Conservation (phyloP, 35 echinoderm and acorn worm genomes). For the Acanthaster planci region DNA sequence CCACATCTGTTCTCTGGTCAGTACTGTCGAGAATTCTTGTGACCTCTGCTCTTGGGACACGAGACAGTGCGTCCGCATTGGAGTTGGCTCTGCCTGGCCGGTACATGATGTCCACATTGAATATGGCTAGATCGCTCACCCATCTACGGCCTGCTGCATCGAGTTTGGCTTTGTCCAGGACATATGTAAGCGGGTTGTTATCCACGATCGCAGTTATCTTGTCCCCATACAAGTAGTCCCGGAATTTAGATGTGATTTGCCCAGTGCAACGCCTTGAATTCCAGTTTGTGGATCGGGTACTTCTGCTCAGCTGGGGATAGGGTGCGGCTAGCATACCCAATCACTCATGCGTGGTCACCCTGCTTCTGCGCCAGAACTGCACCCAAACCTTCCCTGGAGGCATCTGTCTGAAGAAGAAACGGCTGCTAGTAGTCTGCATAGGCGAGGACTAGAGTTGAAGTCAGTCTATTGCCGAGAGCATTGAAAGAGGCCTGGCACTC, state of each 20-base stretch:
- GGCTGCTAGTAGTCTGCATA: constrained; percentile 28
- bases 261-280: constrained; percentile 53
- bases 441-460: not conserved
- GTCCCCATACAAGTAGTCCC: constrained; percentile 60
- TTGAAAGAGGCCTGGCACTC: constrained; percentile 23
- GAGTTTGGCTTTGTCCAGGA: constrained; percentile 44
- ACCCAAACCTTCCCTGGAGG: constrained; percentile 5
- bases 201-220: constrained; percentile 34
- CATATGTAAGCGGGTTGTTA: constrained; percentile 63
- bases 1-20: too few relatives aligned
- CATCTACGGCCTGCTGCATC: constrained; percentile 59
- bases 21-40: too few relatives aligned
- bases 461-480: not conserved
- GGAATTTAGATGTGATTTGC: constrained; percentile 46
- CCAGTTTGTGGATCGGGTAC: constrained; percentile 35
- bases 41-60: too few relatives aligned
- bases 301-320: not conserved
- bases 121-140: constrained; percentile 45
- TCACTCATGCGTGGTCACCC: constrained; percentile 12
- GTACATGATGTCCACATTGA: constrained; percentile 51
- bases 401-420: constrained; percentile 38
- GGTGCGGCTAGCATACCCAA: constrained; percentile 39
- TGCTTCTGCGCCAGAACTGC: constrained; percentile 24
- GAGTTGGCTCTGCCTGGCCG: constrained; percentile 50
- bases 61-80: too few relatives aligned